phyloP scores from a whole-genome alignment of 2,888 invertebrate genomes.

The Nysson spinosus region DNA sequence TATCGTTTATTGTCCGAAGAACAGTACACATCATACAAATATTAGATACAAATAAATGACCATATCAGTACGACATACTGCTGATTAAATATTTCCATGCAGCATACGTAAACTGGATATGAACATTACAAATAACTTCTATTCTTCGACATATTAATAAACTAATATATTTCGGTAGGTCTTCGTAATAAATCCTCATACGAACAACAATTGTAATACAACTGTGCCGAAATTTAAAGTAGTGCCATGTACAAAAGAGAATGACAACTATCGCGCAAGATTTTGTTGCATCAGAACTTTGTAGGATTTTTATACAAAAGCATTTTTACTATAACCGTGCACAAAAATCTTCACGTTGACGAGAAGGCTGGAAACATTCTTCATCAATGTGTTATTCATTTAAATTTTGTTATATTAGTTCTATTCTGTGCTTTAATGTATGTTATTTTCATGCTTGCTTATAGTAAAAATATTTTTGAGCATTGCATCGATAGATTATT shows the following conservation, averaged over 20 bases:
- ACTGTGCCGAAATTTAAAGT: constrained; percentile 9
- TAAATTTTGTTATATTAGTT: neutral
- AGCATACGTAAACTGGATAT: no score
- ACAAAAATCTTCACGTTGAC: neutral
- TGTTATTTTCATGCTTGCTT: no score
- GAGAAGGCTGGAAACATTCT: constrained; percentile 37
- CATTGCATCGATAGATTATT: neutral
- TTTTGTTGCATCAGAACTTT: constrained; percentile 31
- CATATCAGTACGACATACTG: constrained; percentile 9
- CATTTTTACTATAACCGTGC: constrained; percentile 20
- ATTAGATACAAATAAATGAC: neutral
- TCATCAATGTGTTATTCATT: constrained; percentile 3
- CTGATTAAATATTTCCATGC: constrained; percentile 25
- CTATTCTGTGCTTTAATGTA: neutral
- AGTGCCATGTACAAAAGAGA: constrained; percentile 38
- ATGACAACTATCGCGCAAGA: constrained; percentile 18
- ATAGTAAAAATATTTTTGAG: neutral
- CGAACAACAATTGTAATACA: no score
- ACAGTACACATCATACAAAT: neutral
- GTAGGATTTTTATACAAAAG: constrained; percentile 46
- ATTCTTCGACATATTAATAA: no score
- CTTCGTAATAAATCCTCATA: no score
- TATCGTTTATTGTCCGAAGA: neutral
- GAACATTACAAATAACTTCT: no score
- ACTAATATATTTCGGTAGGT: no score